Conservation (phyloP, 2,113 vertebrate species). For the Oreocharis arfaki region DNA sequence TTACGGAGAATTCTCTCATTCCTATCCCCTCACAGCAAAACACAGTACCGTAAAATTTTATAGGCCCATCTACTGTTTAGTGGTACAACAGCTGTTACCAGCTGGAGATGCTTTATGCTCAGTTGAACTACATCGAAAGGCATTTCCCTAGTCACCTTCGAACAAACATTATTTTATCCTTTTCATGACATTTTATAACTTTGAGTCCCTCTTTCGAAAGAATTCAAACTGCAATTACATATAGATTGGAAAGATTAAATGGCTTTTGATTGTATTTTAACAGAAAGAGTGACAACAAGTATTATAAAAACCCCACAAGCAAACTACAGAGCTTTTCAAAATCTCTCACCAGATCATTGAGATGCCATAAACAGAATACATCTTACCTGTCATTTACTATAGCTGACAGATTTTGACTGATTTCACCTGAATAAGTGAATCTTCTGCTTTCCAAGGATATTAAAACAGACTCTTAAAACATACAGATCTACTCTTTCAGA, state of each 20-base stretch:
- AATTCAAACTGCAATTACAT: not conserved
- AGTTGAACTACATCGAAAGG: not conserved
- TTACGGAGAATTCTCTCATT: not conserved
- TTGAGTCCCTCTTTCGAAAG: not conserved
- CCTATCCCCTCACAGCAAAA: constrained; percentile 22
- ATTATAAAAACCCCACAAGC: not conserved
- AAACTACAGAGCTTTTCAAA: not conserved
- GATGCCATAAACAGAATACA: not conserved
- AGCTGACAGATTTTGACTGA: not conserved
- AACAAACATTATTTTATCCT: not conserved
- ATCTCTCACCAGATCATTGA: not conserved
- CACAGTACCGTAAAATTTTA: not conserved
- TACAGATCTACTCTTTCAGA: not conserved
- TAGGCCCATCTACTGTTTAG: not conserved
- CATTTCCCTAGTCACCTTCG: not conserved
- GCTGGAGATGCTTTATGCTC: not conserved
- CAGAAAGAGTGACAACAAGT: not conserved
- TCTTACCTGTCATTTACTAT: not conserved
- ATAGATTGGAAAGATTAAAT: not conserved
- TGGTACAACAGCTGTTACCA: constrained; percentile 42
- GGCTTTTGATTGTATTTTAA: not conserved
- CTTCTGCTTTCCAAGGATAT: not conserved
- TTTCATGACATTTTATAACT: not conserved
- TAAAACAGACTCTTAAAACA: not conserved
- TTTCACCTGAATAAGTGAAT: not conserved